Percentiles rank a stretch among this genome's conserved stretches.
These are phyloP conservation scores for Bombylius major DNA, from an alignment of 2,888 invertebrate genomes.

Conservation along the genomic window DNA sequence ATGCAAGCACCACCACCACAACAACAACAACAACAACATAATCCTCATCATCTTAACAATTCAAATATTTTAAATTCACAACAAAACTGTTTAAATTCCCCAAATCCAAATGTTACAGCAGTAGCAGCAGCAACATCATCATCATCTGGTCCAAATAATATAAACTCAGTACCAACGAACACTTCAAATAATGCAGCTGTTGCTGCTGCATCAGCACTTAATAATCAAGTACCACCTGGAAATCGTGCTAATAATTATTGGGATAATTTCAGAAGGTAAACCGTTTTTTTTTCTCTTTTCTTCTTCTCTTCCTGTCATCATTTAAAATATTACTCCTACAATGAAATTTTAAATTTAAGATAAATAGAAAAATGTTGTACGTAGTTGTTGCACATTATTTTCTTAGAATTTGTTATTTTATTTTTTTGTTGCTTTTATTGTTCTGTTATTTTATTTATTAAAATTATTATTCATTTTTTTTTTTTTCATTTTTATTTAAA, in stretches of 20 bases:
- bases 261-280: conserved; percentile 86
- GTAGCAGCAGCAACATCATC: conserved; percentile 21
- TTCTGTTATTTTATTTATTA: no score
- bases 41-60: conserved; percentile 8
- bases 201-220: conserved; percentile 44
- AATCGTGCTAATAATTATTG: conserved; percentile 87
- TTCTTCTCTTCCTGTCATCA: conserved; percentile 1
- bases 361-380: no score
- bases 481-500: no score
- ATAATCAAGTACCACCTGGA: conserved; percentile 83
- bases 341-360: conserved; percentile 3
- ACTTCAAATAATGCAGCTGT: conserved; percentile 17
- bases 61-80: conserved; percentile 11
- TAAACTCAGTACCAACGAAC: conserved; percentile 24
- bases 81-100: conserved; percentile 14
- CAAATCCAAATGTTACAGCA: conserved; percentile 11
- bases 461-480: no score
- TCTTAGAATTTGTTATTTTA: no score
- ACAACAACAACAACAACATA: background rate
- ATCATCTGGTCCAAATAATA: conserved; percentile 18
- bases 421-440: no score
- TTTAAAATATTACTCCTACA: background rate
- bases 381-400: no score
- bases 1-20: background rate
- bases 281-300: conserved; percentile 8